A percentile compares a stretch with the other conserved stretches of the same genome.
Evolutionary conservation across 2,888 invertebrate species (phyloP).

Genomic region (Eustalomyia histrio): DNA sequence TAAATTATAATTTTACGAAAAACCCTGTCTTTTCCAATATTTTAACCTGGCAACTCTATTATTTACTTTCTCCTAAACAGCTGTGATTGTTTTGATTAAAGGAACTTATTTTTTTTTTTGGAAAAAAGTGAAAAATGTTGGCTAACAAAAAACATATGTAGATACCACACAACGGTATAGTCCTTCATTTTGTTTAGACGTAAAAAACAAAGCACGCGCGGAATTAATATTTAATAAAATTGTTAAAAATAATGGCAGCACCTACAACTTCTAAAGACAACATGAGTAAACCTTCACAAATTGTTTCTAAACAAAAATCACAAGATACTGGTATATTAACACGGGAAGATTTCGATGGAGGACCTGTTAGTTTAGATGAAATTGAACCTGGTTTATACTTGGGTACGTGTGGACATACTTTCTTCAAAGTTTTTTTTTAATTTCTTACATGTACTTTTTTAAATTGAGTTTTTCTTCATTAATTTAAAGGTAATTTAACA

Average conservation of each 20-base stretch:
- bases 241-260: slow-evolving; percentile 26
- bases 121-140: slow-evolving; percentile 4
- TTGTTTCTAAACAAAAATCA: slow-evolving; percentile 54
- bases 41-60: slow-evolving; percentile 2
- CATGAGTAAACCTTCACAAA: slow-evolving; percentile 13
- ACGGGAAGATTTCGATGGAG: slow-evolving; percentile 79
- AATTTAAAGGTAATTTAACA: slow-evolving; percentile 85
- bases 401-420: slow-evolving; percentile 68
- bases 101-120: slow-evolving; percentile 15
- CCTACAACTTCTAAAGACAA: slow-evolving; percentile 6
- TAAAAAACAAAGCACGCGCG: background rate
- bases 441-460: too few species aligned
- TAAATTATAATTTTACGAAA: too few species aligned
- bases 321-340: slow-evolving; percentile 68
- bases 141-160: slow-evolving; percentile 38
- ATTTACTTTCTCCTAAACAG: background rate
- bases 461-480: background rate
- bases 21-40: too few species aligned
- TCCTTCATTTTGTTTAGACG: slow-evolving; percentile 26
- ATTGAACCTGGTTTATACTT: slow-evolving; percentile 77
- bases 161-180: slow-evolving; percentile 51
- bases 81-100: slow-evolving; percentile 43
- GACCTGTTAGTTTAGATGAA: slow-evolving; percentile 79
- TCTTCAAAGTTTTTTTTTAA: background rate
- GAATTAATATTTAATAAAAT: background rate